These are phyloP conservation scores for Mylabris sibirica DNA, from an alignment of 2,888 invertebrate genomes.

Conservation along the genomic window DNA sequence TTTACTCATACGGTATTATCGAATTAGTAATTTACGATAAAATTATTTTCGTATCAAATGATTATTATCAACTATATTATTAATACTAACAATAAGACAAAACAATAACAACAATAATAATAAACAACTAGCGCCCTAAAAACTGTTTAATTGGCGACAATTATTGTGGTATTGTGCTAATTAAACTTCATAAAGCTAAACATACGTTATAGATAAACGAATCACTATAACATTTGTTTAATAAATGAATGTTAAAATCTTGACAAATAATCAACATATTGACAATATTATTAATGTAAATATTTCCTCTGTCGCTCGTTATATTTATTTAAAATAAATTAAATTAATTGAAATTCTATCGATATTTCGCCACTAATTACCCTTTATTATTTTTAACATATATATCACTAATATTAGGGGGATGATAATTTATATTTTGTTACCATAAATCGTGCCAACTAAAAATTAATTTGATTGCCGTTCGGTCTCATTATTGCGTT, in stretches of 20 bases:
- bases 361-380: conserved; percentile 29
- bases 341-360: background rate
- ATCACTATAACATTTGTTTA: conserved; percentile 19
- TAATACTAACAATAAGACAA: conserved; percentile 5
- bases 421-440: conserved; percentile 38
- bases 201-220: conserved; percentile 12
- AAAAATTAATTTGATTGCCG: conserved; percentile 52
- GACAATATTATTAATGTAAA: background rate
- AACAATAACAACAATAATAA: background rate
- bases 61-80: background rate
- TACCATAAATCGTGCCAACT: conserved; percentile 38
- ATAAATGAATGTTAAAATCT: conserved; percentile 20
- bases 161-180: conserved; percentile 38
- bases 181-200: conserved; percentile 21
- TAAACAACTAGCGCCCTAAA: conserved; percentile 17
- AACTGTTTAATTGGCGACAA: conserved; percentile 37
- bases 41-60: background rate
- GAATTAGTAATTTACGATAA: background rate
- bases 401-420: conserved; percentile 12
- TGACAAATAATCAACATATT: conserved; percentile 4
- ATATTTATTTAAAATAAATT: background rate
- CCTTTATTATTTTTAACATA: conserved; percentile 31
- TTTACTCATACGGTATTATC: background rate
- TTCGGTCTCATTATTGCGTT: conserved; percentile 40
- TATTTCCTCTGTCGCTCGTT: background rate